These are phyloP conservation scores for Theocolax elegans DNA, from an alignment of 1,140 invertebrate species.

Conservation along the genomic window DNA sequence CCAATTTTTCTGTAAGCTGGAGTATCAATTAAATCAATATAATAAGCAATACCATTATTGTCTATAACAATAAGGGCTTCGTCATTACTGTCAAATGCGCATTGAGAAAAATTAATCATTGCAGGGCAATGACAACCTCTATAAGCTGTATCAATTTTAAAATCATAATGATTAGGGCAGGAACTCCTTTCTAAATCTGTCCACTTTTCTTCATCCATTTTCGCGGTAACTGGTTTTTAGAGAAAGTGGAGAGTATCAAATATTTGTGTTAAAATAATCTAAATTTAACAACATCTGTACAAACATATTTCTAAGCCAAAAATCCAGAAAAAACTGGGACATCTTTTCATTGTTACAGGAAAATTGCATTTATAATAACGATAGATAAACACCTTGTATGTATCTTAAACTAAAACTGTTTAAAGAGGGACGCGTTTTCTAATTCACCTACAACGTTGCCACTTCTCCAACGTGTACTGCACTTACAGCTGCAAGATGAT, in stretches of 20 bases:
- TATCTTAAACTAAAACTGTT: background rate
- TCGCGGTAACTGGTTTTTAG: slow-evolving; percentile 2
- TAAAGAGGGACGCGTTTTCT: slow-evolving; percentile 18
- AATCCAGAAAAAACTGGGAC: background rate
- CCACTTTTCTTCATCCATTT: slow-evolving; percentile 43
- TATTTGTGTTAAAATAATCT: background rate
- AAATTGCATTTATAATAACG: background rate
- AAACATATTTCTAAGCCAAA: background rate
- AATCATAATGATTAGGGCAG: slow-evolving; percentile 46
- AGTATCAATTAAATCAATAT: slow-evolving; percentile 47
- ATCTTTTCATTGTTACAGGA: background rate
- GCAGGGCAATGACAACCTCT: slow-evolving; percentile 7
- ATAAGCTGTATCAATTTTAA: slow-evolving; percentile 42
- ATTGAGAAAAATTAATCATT: slow-evolving; percentile 48
- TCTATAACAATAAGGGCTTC: slow-evolving; percentile 53
- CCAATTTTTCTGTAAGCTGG: slow-evolving; percentile 53
- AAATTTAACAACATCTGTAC: background rate
- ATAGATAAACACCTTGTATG: slow-evolving; percentile 4
- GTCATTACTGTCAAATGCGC: slow-evolving; percentile 53
- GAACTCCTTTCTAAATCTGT: slow-evolving; percentile 40
- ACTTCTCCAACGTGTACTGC: no score
- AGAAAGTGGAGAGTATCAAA: slow-evolving; percentile 24
- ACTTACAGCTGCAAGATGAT: no score
- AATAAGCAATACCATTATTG: slow-evolving; percentile 53
- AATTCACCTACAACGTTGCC: background rate